These are phyloP conservation scores for Xanthia togata DNA, from an alignment of 2,888 invertebrate species.

Conservation along the genomic window DNA sequence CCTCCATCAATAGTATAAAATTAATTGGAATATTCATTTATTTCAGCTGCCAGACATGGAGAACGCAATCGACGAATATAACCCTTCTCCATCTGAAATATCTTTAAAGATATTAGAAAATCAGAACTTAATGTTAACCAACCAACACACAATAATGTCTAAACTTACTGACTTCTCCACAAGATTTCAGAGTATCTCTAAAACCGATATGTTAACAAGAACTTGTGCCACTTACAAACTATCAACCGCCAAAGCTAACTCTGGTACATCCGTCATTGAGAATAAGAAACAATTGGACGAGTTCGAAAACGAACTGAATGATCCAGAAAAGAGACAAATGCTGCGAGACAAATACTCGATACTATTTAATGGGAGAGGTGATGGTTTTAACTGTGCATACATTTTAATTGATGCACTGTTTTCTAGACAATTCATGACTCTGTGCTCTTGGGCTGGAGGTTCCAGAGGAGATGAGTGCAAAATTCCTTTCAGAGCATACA, in stretches of 20 bases:
- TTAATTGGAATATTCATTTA: background rate
- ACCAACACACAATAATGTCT: conserved; percentile 30
- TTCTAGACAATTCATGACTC: conserved; percentile 29
- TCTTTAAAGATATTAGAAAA: conserved; percentile 33
- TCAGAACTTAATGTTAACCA: conserved; percentile 27
- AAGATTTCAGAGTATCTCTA: conserved; percentile 17
- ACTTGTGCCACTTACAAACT: background rate
- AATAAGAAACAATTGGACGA: conserved; percentile 26
- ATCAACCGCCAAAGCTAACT: background rate
- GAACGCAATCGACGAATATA: background rate
- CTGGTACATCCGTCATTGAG: conserved; percentile 1
- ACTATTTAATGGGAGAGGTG: conserved; percentile 23
- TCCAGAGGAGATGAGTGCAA: conserved; percentile 23
- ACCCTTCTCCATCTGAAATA: conserved; percentile 11
- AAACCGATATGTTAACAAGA: conserved; percentile 17
- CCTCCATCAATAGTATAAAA: background rate
- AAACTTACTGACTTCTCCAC: conserved; percentile 6
- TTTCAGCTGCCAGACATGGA: conserved; percentile 20
- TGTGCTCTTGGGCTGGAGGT: conserved; percentile 37
- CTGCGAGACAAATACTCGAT: conserved; percentile 15
- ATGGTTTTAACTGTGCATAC: conserved; percentile 12
- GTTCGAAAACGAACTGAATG: conserved; percentile 21
- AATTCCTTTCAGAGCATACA: conserved; percentile 25
- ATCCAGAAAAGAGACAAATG: conserved; percentile 25
- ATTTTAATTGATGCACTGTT: conserved; percentile 30